Evolutionary conservation across 2,113 vertebrate genomes (phyloP).

Genomic region (Psilopsiagon aymara): DNA sequence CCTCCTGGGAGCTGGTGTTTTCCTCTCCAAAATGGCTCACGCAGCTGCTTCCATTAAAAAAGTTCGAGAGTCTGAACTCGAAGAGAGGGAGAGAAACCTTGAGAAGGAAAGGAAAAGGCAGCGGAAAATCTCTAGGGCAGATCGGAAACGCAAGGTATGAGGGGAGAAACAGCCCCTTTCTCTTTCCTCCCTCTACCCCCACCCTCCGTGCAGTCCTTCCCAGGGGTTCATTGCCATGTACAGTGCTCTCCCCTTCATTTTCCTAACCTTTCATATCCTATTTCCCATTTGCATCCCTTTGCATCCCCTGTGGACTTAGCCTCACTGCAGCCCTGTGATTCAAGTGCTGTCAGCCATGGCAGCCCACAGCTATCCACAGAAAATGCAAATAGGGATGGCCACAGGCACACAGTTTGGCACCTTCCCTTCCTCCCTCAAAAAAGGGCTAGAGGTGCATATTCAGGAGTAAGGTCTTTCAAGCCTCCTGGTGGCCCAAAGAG

Average conservation of each 20-base stretch:
- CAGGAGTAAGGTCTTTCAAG: background rate
- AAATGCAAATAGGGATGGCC: background rate
- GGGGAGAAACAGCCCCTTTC: background rate
- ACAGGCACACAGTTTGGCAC: fast-evolving
- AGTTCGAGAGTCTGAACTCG: conserved; percentile 90
- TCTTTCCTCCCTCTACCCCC: background rate
- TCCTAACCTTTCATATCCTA: background rate
- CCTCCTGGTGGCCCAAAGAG: background rate
- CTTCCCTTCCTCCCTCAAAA: background rate
- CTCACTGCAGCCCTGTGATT: conserved; percentile 36
- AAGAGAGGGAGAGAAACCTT: conserved; percentile 87
- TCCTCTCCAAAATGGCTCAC: conserved; percentile 87
- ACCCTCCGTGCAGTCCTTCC: background rate
- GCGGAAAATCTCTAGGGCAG: conserved; percentile 85
- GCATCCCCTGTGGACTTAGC: background rate
- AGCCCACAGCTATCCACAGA: background rate
- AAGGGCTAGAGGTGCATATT: background rate
- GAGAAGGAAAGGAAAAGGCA: conserved; percentile 90
- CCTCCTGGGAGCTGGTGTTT: conserved; percentile 27
- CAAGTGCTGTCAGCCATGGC: background rate
- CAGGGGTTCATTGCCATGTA: background rate
- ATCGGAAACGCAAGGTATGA: conserved; percentile 96
- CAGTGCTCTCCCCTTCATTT: background rate
- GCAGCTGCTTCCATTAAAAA: conserved; percentile 97
- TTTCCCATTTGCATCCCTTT: background rate